Conservation (phyloP, 2,113 vertebrate genomes). For the Gallinago paraguaiae region DNA sequence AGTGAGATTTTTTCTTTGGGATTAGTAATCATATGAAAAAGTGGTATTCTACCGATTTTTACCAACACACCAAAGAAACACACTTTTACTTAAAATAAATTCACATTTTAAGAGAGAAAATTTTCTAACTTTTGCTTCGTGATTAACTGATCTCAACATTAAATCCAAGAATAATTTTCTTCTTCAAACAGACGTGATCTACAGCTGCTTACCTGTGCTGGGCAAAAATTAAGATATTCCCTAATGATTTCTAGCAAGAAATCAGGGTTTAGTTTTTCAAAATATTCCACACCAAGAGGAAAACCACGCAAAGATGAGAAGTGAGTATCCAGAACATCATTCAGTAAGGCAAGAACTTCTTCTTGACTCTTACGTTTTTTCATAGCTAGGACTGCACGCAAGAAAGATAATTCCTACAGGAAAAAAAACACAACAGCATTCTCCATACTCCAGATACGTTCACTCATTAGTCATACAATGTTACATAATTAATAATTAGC, state of each 20-base stretch:
- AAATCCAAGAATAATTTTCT: background rate
- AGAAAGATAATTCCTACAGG: slow-evolving; percentile 87
- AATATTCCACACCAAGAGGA: slow-evolving; percentile 92
- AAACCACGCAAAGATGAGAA: slow-evolving; percentile 87
- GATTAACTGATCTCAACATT: background rate
- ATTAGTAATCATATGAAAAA: background rate
- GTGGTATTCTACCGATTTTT: background rate
- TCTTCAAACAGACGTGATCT: background rate
- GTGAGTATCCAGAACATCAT: slow-evolving; percentile 91
- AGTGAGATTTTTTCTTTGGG: background rate
- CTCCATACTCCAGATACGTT: background rate
- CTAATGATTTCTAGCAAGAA: slow-evolving; percentile 91
- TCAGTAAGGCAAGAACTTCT: slow-evolving; percentile 85
- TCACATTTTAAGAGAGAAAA: background rate
- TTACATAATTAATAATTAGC: background rate
- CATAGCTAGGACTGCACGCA: slow-evolving; percentile 85
- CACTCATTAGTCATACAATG: background rate
- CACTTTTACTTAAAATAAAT: background rate
- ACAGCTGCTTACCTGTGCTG: slow-evolving; percentile 82
- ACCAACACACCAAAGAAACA: background rate
- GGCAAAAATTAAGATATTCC: slow-evolving; percentile 89
- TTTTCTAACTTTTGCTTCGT: background rate
- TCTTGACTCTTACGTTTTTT: slow-evolving; percentile 83
- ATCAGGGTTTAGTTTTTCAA: slow-evolving; percentile 94
- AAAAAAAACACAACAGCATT: background rate